Evolutionary conservation across 2,888 invertebrate genomes (phyloP).

Genomic region (Trichopria drosophilae): DNA sequence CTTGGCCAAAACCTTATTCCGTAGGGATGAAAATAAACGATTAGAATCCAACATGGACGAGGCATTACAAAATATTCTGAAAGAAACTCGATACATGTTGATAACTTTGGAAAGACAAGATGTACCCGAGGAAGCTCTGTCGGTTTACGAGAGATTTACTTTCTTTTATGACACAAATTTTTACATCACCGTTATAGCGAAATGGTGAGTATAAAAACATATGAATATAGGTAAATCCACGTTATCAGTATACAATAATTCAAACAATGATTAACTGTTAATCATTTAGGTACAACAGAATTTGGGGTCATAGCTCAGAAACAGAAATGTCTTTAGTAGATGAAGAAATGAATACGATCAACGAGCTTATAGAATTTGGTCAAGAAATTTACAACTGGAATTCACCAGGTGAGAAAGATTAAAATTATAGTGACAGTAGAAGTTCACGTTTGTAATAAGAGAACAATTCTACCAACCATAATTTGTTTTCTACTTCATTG

Average conservation of each 20-base stretch:
- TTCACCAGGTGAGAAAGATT: slow-evolving; percentile 80
- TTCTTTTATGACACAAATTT: slow-evolving; percentile 62
- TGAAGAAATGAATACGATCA: slow-evolving; percentile 76
- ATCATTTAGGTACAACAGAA: slow-evolving; percentile 77
- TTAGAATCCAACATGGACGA: slow-evolving; percentile 71
- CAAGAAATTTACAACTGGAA: slow-evolving; percentile 78
- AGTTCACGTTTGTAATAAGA: too few species aligned
- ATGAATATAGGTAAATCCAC: too few species aligned
- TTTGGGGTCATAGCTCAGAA: slow-evolving; percentile 71
- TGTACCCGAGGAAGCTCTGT: slow-evolving; percentile 66
- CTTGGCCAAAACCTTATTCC: slow-evolving; percentile 66
- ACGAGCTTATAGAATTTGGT: slow-evolving; percentile 69
- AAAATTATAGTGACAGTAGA: too few species aligned
- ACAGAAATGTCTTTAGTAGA: slow-evolving; percentile 79
- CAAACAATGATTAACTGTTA: too few species aligned
- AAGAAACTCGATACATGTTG: slow-evolving; percentile 77
- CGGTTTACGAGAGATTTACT: slow-evolving; percentile 71
- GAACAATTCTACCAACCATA: too few species aligned
- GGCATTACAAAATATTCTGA: slow-evolving; percentile 72
- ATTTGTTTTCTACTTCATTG: too few species aligned
- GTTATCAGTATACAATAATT: too few species aligned
- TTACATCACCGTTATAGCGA: slow-evolving; percentile 51
- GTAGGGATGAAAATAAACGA: slow-evolving; percentile 61
- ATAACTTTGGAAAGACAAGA: slow-evolving; percentile 68
- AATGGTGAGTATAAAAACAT: slow-evolving; percentile 51